Conservation (phyloP, 2,113 vertebrate species). For the Solenodon paradoxus region DNA sequence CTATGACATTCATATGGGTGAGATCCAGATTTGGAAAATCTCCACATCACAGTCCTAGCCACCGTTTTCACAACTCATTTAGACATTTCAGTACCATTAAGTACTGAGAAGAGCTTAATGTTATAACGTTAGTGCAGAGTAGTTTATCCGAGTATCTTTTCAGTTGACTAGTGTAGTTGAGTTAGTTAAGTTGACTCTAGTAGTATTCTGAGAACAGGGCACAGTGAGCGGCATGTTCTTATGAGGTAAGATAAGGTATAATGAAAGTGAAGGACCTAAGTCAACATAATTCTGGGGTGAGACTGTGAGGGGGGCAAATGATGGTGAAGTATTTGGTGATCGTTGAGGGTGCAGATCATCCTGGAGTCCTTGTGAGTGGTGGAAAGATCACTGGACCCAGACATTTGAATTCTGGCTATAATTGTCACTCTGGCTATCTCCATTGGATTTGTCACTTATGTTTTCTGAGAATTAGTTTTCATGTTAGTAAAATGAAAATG, state of each 20-base stretch:
- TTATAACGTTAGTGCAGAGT: neutral
- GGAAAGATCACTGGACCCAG: neutral
- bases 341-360: neutral
- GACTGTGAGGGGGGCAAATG: neutral
- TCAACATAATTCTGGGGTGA: neutral
- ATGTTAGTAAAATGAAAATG: neutral
- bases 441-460: neutral
- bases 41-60: neutral
- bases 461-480: slow-evolving; percentile 1
- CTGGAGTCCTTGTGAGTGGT: neutral
- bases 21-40: neutral
- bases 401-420: neutral
- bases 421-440: neutral
- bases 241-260: neutral
- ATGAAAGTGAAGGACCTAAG: neutral
- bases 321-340: neutral
- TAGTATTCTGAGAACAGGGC: neutral
- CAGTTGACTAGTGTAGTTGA: too few species aligned
- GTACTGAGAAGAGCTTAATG: neutral
- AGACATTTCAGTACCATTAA: neutral
- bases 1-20: neutral
- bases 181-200: neutral
- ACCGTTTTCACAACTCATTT: neutral
- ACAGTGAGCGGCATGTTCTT: neutral
- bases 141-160: neutral